Conservation (phyloP, 2,113 vertebrate genomes). For the Menidia beryllina region DNA sequence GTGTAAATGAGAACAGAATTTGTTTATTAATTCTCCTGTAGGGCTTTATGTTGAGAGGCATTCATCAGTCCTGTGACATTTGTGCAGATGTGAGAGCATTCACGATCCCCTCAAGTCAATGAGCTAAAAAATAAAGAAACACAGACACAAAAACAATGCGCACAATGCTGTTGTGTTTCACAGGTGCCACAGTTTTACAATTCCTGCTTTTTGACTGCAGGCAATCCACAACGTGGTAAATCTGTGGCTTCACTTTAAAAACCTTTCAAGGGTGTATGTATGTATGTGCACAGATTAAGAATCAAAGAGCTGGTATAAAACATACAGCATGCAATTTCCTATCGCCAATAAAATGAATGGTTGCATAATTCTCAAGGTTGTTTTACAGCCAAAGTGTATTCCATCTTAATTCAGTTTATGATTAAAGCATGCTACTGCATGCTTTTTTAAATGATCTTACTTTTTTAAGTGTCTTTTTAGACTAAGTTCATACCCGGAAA, state of each 20-base stretch:
- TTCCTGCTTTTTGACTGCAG: slow-evolving; percentile 16
- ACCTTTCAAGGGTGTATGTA: slow-evolving; percentile 7
- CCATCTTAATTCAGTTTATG: background rate
- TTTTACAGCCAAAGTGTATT: background rate
- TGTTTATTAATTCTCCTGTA: slow-evolving; percentile 5
- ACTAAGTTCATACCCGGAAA: background rate
- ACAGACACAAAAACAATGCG: background rate
- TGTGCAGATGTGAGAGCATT: background rate
- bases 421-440: background rate
- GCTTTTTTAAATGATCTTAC: too few species aligned
- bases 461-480: background rate
- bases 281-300: slow-evolving; percentile 17
- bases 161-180: background rate
- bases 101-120: slow-evolving; percentile 2
- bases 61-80: slow-evolving; percentile 5
- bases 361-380: background rate
- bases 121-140: background rate
- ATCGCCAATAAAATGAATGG: background rate
- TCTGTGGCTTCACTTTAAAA: slow-evolving; percentile 24
- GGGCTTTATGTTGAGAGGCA: slow-evolving; percentile 11
- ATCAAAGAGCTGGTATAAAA: background rate
- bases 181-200: slow-evolving; percentile 34
- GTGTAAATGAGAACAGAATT: slow-evolving; percentile 14
- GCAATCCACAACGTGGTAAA: background rate
- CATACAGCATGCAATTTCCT: background rate